Evolutionary conservation across 2,888 invertebrate genomes (phyloP).

Genomic region (Pantelozetes paolii): DNA sequence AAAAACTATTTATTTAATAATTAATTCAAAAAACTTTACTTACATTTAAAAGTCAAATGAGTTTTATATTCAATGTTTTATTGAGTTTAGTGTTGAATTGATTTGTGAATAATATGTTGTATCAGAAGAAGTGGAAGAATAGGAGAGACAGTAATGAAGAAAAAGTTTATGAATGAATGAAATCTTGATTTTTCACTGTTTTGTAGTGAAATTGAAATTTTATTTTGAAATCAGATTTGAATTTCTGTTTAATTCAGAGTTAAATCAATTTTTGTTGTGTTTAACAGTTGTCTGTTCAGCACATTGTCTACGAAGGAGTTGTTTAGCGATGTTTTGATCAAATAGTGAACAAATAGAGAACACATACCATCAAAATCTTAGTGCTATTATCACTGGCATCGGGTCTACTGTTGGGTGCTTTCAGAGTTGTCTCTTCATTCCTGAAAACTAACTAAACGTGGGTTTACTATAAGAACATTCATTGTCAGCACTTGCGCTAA

Average conservation of each 20-base stretch:
- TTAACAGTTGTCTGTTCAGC: neutral
- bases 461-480: neutral
- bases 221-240: neutral
- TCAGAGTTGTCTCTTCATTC: neutral
- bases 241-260: neutral
- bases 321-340: neutral
- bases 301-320: neutral
- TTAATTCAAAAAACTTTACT: too few species aligned
- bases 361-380: neutral
- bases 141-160: too few species aligned
- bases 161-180: neutral
- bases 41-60: too few species aligned
- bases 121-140: too few species aligned
- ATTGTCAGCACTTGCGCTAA: slow-evolving; percentile 7
- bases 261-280: neutral
- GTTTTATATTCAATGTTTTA: too few species aligned
- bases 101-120: too few species aligned
- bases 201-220: neutral
- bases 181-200: neutral
- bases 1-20: too few species aligned
- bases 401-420: neutral
- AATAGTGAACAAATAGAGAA: neutral
- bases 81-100: too few species aligned
- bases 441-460: neutral
- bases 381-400: neutral